phyloP scores from a whole-genome alignment of 2,888 invertebrate species.

The Gastrophysa polygoni region DNA sequence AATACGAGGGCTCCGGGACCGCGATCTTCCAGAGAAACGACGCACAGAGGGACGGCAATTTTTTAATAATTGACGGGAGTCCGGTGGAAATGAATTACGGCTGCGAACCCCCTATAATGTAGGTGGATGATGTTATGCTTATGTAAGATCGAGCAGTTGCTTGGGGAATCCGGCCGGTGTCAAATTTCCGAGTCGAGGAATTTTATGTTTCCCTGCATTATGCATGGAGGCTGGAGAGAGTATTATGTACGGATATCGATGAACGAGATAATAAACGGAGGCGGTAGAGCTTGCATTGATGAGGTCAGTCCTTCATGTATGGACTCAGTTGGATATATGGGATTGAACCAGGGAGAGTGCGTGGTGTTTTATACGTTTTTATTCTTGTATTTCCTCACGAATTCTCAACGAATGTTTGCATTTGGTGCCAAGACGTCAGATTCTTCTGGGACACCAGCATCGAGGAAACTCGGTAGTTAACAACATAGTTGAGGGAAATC shows the following conservation, averaged over 20 bases:
- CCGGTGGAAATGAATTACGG: conserved; percentile 62
- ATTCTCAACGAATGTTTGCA: too few relatives aligned
- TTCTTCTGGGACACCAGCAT: too few relatives aligned
- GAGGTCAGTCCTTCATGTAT: not conserved
- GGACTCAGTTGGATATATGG: not conserved
- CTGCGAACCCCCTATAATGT: conserved; percentile 45
- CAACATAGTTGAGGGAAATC: too few relatives aligned
- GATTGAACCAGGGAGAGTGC: not conserved
- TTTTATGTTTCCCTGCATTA: conserved; percentile 49
- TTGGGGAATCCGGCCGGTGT: conserved; percentile 48
- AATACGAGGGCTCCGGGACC: conserved; percentile 59
- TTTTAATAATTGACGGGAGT: conserved; percentile 63
- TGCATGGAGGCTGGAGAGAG: conserved; percentile 33
- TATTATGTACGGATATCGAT: too few relatives aligned
- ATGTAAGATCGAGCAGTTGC: conserved; percentile 51
- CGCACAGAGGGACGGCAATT: conserved; percentile 61
- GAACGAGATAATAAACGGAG: not conserved
- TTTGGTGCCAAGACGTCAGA: too few relatives aligned
- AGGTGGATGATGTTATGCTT: conserved; percentile 53
- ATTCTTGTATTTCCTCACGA: too few relatives aligned
- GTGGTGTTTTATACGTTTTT: too few relatives aligned
- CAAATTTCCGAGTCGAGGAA: conserved; percentile 47
- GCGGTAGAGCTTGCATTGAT: not conserved
- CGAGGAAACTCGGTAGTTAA: too few relatives aligned
- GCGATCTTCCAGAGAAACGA: conserved; percentile 55